Conservation (phyloP, 2,888 invertebrate species). For the Rhagonycha lutea region DNA sequence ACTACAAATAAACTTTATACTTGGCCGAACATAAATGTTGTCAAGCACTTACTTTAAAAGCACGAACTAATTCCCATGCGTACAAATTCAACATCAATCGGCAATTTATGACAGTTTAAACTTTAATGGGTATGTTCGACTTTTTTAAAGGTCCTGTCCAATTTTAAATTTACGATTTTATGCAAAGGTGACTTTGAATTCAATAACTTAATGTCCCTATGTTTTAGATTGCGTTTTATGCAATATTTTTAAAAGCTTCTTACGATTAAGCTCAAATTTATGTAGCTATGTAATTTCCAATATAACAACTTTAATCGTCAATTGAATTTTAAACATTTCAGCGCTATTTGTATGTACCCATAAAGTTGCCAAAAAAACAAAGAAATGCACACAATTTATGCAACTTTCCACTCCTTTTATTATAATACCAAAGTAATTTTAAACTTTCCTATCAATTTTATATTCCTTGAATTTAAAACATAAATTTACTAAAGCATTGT, state of each 20-base stretch:
- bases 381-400: background rate
- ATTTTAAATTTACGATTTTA: conserved; percentile 33
- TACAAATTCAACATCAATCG: conserved; percentile 50
- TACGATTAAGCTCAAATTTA: background rate
- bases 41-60: conserved; percentile 52
- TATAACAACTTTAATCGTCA: background rate
- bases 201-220: conserved; percentile 16
- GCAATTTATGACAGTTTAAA: conserved; percentile 54
- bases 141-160: conserved; percentile 26
- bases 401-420: background rate
- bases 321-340: conserved; percentile 9
- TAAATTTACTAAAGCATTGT: conserved; percentile 20
- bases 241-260: conserved; percentile 4
- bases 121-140: conserved; percentile 24
- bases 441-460: conserved; percentile 14
- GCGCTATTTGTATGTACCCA: conserved; percentile 15
- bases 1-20: conserved; percentile 55
- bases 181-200: conserved; percentile 29
- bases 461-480: conserved; percentile 13
- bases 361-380: conserved; percentile 22
- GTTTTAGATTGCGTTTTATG: background rate
- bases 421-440: conserved; percentile 3
- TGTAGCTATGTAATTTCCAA: background rate
- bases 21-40: conserved; percentile 50
- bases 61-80: conserved; percentile 45